Evolutionary conservation across 2,113 vertebrate genomes (phyloP).

Genomic region (Cottus gobio): DNA sequence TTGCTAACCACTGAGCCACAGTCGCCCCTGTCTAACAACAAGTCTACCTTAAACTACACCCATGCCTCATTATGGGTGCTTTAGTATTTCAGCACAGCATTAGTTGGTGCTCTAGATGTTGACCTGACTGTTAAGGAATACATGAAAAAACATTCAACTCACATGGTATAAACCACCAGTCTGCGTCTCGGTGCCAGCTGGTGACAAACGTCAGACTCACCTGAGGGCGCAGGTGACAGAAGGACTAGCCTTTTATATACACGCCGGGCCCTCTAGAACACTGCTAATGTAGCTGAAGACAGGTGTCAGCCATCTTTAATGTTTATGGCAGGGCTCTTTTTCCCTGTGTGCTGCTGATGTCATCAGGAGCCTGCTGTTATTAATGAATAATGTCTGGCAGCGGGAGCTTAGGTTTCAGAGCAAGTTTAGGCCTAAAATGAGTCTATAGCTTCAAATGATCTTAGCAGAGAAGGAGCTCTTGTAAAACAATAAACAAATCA

Average conservation of each 20-base stretch:
- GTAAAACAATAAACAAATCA: constrained; percentile 78
- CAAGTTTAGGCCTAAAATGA: constrained; percentile 49
- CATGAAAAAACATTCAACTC: not conserved
- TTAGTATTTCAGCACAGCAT: too few species aligned
- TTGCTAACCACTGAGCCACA: too few species aligned
- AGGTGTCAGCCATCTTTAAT: constrained; percentile 78
- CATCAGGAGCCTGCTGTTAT: constrained; percentile 59
- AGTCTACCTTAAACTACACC: too few species aligned
- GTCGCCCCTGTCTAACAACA: too few species aligned
- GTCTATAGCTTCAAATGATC: constrained; percentile 50
- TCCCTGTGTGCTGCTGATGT: constrained; percentile 61
- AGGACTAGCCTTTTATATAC: not conserved
- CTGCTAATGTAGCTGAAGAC: constrained; percentile 52
- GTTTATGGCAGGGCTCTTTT: constrained; percentile 59
- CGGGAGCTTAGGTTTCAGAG: constrained; percentile 49
- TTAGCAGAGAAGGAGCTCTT: constrained; percentile 48
- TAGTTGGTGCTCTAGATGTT: not conserved
- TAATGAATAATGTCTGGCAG: constrained; percentile 69
- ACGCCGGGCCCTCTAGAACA: not conserved
- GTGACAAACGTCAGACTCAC: constrained; percentile 53
- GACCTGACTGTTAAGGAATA: constrained; percentile 1
- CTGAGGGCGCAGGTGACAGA: constrained; percentile 29
- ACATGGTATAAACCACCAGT: not conserved
- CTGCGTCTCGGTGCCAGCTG: constrained; percentile 22
- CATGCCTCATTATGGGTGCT: too few species aligned